Percentiles rank a stretch among this genome's conserved stretches.
Conservation (phyloP, 2,888 invertebrate genomes). For the Pimpla rufipes region DNA sequence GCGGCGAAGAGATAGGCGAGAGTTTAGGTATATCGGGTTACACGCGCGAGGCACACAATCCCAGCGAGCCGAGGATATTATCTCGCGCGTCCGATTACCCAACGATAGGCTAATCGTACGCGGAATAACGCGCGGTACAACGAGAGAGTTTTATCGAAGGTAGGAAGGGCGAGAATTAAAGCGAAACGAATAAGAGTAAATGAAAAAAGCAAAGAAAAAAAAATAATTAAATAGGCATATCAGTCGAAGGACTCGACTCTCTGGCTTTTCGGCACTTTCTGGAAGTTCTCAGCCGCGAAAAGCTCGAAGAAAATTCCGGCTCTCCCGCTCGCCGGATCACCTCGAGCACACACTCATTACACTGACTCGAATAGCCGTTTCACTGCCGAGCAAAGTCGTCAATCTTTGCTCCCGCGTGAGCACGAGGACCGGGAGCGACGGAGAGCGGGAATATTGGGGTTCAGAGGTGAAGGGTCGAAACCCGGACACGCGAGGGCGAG, state of each 20-base stretch:
- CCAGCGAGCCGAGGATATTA: constrained; percentile 47
- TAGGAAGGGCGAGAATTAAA: constrained; percentile 25
- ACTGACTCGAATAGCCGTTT: constrained; percentile 37
- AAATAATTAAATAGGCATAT: constrained; percentile 63
- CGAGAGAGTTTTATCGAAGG: constrained; percentile 32
- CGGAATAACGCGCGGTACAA: constrained; percentile 35
- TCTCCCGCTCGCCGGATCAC: neutral
- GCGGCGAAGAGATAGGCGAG: constrained; percentile 26
- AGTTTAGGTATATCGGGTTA: constrained; percentile 58
- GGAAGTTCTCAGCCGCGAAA: constrained; percentile 4
- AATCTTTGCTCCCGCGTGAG: constrained; percentile 47
- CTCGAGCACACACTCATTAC: constrained; percentile 27
- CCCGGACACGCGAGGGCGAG: constrained; percentile 24
- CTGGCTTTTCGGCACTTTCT: constrained; percentile 44
- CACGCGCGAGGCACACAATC: constrained; percentile 57
- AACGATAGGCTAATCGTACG: constrained; percentile 64
- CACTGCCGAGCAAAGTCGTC: constrained; percentile 59
- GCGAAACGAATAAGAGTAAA: constrained; percentile 18
- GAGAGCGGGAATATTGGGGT: constrained; percentile 19
- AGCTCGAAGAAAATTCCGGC: neutral
- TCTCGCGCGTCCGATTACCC: constrained; percentile 65
- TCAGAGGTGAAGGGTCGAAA: constrained; percentile 39
- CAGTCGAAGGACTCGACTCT: constrained; percentile 58
- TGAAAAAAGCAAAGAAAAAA: neutral
- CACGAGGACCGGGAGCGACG: constrained; percentile 54